These are phyloP conservation scores for Hylia prasina DNA, from an alignment of 2,113 vertebrate species.

Conservation along the genomic window DNA sequence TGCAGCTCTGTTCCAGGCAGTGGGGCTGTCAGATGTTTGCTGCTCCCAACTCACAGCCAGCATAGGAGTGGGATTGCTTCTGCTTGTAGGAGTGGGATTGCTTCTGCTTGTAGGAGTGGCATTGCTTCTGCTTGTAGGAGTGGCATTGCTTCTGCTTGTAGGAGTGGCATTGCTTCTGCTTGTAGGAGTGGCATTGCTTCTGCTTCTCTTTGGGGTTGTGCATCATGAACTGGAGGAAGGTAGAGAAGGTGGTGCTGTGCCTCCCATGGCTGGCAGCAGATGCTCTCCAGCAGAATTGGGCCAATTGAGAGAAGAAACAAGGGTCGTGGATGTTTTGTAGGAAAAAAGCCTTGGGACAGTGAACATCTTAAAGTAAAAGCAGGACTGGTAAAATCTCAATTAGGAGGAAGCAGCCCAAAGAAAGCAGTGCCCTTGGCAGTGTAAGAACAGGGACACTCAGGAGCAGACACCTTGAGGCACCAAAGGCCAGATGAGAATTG, in stretches of 20 bases:
- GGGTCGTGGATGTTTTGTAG: not conserved
- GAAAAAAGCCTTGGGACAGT: not conserved
- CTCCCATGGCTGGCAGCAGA: not conserved
- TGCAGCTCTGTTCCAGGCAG: not conserved
- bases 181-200: not conserved
- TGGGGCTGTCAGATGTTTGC: not conserved
- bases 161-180: not conserved
- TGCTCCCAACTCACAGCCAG: not conserved
- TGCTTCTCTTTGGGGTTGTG: not conserved
- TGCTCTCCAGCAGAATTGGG: not conserved
- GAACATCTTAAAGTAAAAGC: not conserved
- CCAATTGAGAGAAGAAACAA: not conserved
- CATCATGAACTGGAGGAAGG: not conserved
- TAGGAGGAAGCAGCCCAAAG: not conserved
- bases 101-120: not conserved
- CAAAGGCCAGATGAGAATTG: not conserved
- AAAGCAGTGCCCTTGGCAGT: not conserved
- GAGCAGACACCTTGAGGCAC: not conserved
- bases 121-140: not conserved
- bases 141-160: not conserved
- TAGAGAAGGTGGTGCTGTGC: not conserved
- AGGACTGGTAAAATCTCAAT: not conserved
- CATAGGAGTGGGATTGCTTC: fast-evolving
- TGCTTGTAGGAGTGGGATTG: not conserved
- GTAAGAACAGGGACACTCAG: not conserved